Percentiles rank a stretch among this genome's conserved stretches.
Evolutionary conservation across 2,888 invertebrate species (phyloP).

Genomic region (Pardosa pseudoannulata): DNA sequence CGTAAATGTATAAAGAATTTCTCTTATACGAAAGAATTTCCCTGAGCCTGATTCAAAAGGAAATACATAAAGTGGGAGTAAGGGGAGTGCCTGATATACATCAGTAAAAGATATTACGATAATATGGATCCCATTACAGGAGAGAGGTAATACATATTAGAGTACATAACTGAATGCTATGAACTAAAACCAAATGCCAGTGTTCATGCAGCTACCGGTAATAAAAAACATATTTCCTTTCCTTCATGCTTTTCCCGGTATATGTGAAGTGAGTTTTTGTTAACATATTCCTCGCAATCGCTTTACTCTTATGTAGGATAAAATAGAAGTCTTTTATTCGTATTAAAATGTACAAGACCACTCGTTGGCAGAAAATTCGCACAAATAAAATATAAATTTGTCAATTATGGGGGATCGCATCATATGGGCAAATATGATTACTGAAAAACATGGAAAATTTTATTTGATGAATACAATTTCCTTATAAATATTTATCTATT

Average conservation of each 20-base stretch:
- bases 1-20: background rate
- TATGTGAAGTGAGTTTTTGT: background rate
- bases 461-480: too few species aligned
- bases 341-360: too few species aligned
- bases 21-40: background rate
- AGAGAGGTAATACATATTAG: background rate
- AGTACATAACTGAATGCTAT: background rate
- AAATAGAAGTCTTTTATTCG: background rate
- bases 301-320: background rate
- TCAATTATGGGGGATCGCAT: too few species aligned
- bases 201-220: background rate
- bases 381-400: too few species aligned
- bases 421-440: too few species aligned
- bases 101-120: background rate
- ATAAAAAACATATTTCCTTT: background rate
- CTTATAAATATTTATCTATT: too few species aligned
- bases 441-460: too few species aligned
- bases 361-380: too few species aligned
- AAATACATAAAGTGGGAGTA: background rate
- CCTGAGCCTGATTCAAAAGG: too few species aligned
- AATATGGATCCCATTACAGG: background rate
- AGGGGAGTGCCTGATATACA: background rate
- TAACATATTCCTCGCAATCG: background rate
- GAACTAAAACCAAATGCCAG: background rate
- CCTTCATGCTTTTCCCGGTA: background rate